phyloP scores from a whole-genome alignment of 2,113 vertebrate species.

The Amphiprion percula region DNA sequence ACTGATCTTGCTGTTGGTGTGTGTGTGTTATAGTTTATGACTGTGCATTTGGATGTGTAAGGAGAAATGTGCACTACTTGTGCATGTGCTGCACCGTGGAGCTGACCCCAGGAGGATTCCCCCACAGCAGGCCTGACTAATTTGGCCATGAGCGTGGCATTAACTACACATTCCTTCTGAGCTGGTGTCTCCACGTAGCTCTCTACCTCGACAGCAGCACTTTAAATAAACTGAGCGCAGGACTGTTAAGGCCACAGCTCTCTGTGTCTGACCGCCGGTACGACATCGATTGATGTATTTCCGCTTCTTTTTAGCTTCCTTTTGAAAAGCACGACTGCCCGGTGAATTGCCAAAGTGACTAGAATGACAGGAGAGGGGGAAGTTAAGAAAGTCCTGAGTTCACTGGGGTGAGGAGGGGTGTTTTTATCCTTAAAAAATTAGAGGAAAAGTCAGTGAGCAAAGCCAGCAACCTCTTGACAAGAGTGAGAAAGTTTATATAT shows the following conservation, averaged over 20 bases:
- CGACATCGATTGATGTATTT: slow-evolving; percentile 64
- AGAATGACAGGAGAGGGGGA: slow-evolving; percentile 12
- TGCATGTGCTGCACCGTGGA: slow-evolving; percentile 19
- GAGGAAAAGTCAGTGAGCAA: slow-evolving; percentile 64
- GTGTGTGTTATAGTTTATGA: background rate
- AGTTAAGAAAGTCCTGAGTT: slow-evolving; percentile 37
- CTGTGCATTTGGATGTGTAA: slow-evolving; percentile 10
- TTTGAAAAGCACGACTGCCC: slow-evolving; percentile 45
- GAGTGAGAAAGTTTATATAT: slow-evolving; percentile 71
- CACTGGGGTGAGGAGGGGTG: background rate
- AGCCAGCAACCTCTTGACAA: slow-evolving; percentile 66
- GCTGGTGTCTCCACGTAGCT: slow-evolving; percentile 49
- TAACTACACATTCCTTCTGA: slow-evolving; percentile 80
- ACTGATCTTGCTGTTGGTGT: background rate
- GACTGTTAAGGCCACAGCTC: slow-evolving; percentile 38
- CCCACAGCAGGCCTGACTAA: slow-evolving; percentile 69
- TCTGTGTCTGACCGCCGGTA: slow-evolving; percentile 47
- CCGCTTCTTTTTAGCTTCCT: slow-evolving; percentile 53
- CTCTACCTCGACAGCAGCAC: slow-evolving; percentile 39
- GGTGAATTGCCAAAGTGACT: slow-evolving; percentile 51
- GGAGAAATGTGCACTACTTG: background rate
- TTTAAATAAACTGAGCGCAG: slow-evolving; percentile 70
- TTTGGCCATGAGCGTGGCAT: slow-evolving; percentile 75
- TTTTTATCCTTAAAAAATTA: slow-evolving; percentile 49
- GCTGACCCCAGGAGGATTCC: slow-evolving; percentile 54